Conservation (phyloP, 2,797 vertebrate genomes). For the Peromyscus aztecus region DNA sequence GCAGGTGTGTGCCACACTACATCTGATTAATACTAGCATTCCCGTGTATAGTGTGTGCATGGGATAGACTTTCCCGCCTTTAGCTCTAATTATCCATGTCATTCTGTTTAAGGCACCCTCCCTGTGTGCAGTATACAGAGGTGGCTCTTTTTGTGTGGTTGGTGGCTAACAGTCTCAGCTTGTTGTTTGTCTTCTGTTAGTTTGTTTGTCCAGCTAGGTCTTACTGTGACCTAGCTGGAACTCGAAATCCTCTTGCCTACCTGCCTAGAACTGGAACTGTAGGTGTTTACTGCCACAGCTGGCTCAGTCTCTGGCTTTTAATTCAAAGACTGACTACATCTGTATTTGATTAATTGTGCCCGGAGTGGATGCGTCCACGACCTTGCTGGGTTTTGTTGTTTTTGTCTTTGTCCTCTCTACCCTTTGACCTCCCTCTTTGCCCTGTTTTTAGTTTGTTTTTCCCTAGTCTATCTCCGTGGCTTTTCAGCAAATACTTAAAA, state of each 20-base stretch:
- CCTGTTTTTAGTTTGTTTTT: neutral
- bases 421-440: neutral
- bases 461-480: neutral
- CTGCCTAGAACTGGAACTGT: neutral
- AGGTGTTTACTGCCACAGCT: neutral
- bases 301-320: neutral
- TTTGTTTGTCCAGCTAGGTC: neutral
- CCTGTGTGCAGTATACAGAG: neutral
- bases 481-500: neutral
- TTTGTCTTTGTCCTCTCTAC: neutral
- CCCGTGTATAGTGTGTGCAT: neutral
- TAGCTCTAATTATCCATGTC: neutral
- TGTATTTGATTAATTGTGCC: neutral
- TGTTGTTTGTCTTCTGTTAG: neutral
- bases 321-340: neutral
- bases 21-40: neutral
- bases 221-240: neutral
- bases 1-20: neutral
- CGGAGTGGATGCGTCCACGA: neutral
- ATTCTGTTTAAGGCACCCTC: neutral
- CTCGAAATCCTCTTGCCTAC: neutral
- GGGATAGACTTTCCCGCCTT: neutral
- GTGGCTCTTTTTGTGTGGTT: neutral
- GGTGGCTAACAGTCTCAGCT: neutral
- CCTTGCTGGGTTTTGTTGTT: neutral